Conservation (phyloP, 1,140 invertebrate genomes). For the Papilio polyxenes region DNA sequence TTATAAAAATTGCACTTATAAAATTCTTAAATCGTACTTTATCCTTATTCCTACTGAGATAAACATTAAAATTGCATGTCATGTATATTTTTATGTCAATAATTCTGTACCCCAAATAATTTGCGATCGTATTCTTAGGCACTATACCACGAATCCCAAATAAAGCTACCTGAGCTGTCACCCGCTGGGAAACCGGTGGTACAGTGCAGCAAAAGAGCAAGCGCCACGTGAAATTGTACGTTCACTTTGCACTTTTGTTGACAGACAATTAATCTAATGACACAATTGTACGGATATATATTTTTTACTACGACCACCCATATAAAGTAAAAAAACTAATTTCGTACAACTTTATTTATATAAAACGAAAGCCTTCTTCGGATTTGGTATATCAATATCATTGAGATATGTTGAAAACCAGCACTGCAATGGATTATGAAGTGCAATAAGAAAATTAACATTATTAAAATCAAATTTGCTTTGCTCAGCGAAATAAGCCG, state of each 20-base stretch:
- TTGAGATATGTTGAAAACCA: not conserved
- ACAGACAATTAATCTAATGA: constrained; percentile 32
- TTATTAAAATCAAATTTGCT: no score
- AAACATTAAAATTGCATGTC: constrained; percentile 11
- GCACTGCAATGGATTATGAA: no score
- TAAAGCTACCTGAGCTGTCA: constrained; percentile 68
- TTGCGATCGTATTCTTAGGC: constrained; percentile 60
- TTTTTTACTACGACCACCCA: constrained; percentile 26
- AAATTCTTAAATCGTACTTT: not conserved
- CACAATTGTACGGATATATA: constrained; percentile 16
- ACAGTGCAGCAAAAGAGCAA: constrained; percentile 43
- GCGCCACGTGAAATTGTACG: constrained; percentile 67
- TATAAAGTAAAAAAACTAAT: not conserved
- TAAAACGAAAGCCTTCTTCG: not conserved
- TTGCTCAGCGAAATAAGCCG: no score
- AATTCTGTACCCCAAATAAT: constrained; percentile 54
- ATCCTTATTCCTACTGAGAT: not conserved
- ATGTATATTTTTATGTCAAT: not conserved
- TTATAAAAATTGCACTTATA: constrained; percentile 9
- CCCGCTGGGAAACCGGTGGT: constrained; percentile 57
- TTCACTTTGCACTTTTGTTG: constrained; percentile 30
- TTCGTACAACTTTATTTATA: not conserved
- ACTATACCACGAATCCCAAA: constrained; percentile 59
- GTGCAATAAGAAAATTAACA: no score
- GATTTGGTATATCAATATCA: no score